Base-by-base conservation (phyloP, 2,888 invertebrate genomes). In the Torymus texanus region DNA sequence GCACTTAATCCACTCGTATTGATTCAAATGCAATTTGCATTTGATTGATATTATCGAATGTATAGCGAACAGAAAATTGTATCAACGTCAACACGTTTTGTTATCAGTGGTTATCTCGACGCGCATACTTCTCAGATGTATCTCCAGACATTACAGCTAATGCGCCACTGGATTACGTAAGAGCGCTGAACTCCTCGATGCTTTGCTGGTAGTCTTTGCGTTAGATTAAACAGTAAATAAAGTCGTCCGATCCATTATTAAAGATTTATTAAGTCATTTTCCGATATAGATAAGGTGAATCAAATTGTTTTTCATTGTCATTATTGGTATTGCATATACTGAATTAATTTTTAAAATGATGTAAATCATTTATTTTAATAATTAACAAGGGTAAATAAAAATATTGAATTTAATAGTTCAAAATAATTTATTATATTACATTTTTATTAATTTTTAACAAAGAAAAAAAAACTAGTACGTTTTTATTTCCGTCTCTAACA, bases 91-190 rank as follows among this genome's bases (percentile, higher is more conserved):
- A 58, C 71, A 29, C 58, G 29, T 59, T 65, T 65, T 18, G 51
- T 71, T 77, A 77, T 77, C 77, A 71, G 16, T 59, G 13, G 58
- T 55, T 77, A 77, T 71, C 77, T 29, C 29, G 41, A 65, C 55
- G 63, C 55, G 68, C 29, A 65, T 65, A 66, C 65, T 77, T 77
- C 71, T 59, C 16, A 24, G 65, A 71, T 65, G 16, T 71, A 77
- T 77, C 51, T 71, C 59, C 65, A 77, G 77, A 71, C 71, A 59
- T 65, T 71, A 59, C 51, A 29, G 16, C 29, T 59, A 66, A 78
- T 67, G 66, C 78, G 72, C 61, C 78, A 61, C 72, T 16, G 21
- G 53, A 61, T 78, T 78, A 66, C 78, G 72, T 61, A 78, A 78
- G 55, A 72, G 41, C 29, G 50, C n/a, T 67, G 61, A 53, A 58